Conservation (phyloP, 2,113 vertebrate species). For the Lasiurus borealis region DNA sequence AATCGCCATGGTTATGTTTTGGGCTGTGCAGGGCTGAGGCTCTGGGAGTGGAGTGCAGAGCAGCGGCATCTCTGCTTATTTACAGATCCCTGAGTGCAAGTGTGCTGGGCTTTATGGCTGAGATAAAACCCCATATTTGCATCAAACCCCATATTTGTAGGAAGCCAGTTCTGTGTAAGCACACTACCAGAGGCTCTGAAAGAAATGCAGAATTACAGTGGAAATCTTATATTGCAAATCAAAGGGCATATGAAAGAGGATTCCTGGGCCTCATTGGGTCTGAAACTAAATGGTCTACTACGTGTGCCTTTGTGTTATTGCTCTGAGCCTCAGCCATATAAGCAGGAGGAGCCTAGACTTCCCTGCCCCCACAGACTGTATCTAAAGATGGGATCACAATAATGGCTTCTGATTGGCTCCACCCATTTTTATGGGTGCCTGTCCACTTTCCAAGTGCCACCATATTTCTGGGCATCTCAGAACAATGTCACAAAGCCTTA, state of each 20-base stretch:
- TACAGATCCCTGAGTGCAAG: neutral
- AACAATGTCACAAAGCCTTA: neutral
- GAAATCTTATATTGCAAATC: neutral
- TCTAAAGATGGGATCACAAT: neutral
- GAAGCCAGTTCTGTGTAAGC: neutral
- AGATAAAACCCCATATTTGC: constrained; percentile 12
- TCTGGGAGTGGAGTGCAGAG: neutral
- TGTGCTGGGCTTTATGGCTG: neutral
- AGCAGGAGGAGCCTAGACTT: neutral
- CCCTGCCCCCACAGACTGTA: neutral
- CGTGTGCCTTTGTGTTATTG: neutral
- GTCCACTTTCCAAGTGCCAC: neutral
- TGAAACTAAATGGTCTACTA: neutral
- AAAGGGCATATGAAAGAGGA: neutral
- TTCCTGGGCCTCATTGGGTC: neutral
- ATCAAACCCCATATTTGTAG: neutral
- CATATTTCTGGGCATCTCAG: neutral
- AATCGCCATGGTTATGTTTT: neutral
- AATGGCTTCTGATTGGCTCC: neutral
- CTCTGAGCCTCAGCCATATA: neutral
- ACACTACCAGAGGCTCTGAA: neutral
- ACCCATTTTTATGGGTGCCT: neutral
- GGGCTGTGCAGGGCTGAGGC: neutral
- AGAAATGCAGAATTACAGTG: neutral
- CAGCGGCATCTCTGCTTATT: neutral